Evolutionary conservation across 2,797 vertebrate species (phyloP).

Genomic region (Limosa lapponica): DNA sequence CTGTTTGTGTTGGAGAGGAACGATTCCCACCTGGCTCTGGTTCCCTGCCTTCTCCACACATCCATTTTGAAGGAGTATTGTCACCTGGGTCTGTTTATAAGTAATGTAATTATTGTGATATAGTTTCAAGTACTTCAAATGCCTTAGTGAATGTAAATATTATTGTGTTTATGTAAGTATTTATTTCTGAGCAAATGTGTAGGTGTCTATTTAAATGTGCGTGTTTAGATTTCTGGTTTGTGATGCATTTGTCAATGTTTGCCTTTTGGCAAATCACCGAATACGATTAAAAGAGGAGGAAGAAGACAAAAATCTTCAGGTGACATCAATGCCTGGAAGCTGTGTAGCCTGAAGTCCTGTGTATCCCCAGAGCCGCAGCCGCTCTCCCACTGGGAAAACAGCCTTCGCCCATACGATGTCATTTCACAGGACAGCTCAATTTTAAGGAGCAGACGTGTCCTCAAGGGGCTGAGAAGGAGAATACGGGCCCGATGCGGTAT

Average conservation of each 20-base stretch:
- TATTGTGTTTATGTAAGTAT: neutral
- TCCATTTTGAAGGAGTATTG: neutral
- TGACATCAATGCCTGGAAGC: neutral
- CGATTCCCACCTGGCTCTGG: neutral
- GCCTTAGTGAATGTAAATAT: neutral
- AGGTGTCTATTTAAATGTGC: neutral
- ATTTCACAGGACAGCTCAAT: neutral
- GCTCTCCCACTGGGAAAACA: neutral
- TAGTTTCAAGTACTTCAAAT: neutral
- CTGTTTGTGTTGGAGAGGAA: neutral
- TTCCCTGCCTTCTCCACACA: neutral
- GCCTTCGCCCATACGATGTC: rapidly evolving
- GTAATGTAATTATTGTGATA: neutral
- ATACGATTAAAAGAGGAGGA: neutral
- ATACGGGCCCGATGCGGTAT: rapidly evolving
- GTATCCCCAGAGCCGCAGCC: neutral
- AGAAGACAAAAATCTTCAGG: neutral
- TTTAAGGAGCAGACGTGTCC: rapidly evolving
- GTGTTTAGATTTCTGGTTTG: neutral
- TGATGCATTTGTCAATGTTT: neutral
- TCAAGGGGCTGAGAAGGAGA: neutral
- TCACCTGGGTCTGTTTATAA: neutral
- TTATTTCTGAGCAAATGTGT: neutral
- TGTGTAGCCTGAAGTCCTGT: neutral
- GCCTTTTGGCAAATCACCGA: neutral